Conservation (phyloP, 2,113 vertebrate species). For the Aegithalos caudatus region DNA sequence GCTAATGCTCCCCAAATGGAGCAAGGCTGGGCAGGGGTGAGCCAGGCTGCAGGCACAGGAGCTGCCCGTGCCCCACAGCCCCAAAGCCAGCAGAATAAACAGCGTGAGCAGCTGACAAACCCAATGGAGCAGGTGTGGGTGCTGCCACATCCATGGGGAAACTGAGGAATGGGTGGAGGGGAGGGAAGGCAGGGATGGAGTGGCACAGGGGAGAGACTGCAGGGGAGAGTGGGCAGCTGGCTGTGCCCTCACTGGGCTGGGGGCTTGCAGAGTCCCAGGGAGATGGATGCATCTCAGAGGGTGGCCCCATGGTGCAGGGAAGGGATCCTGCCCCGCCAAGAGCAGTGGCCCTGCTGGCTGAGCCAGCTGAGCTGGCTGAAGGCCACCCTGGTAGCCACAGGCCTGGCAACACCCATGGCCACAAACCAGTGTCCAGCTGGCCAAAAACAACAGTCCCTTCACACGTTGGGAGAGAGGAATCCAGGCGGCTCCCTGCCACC, state of each 20-base stretch:
- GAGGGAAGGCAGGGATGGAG: neutral
- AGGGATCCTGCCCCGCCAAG: neutral
- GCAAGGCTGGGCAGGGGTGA: neutral
- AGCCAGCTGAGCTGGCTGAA: neutral
- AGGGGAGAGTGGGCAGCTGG: neutral
- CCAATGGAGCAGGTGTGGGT: rapidly evolving
- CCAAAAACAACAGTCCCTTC: conserved; percentile 1
- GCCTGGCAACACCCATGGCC: neutral
- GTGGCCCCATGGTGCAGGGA: neutral
- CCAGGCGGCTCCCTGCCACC: neutral
- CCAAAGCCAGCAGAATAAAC: conserved; percentile 23
- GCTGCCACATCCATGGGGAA: neutral
- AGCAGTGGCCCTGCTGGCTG: neutral
- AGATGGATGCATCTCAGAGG: neutral
- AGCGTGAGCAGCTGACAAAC: neutral
- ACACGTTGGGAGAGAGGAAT: neutral
- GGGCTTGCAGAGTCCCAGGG: neutral
- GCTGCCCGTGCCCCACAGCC: neutral
- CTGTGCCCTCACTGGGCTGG: neutral
- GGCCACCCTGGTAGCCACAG: neutral
- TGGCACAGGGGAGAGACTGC: rapidly evolving
- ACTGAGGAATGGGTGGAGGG: neutral
- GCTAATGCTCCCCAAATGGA: neutral
- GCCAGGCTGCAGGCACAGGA: neutral
- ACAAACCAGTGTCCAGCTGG: neutral